Percentiles rank a stretch among this genome's conserved stretches.
These are phyloP conservation scores for Ptychochromis oligacanthus DNA, from an alignment of 2,113 vertebrate species.

Conservation along the genomic window DNA sequence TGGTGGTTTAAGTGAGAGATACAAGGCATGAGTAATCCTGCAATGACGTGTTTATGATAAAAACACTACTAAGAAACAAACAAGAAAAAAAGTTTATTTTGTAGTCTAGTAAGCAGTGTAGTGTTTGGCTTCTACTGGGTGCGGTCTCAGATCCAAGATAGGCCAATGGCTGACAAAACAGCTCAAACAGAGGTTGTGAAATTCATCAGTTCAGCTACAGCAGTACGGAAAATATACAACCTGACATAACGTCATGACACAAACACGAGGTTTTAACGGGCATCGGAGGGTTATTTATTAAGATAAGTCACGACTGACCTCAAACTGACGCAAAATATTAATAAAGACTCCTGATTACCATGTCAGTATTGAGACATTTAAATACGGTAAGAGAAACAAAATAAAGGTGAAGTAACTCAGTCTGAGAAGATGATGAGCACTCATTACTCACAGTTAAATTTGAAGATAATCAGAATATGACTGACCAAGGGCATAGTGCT, in stretches of 20 bases:
- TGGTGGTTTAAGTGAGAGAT: not conserved
- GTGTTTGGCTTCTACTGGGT: slow-evolving; percentile 39
- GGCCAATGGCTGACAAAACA: slow-evolving; percentile 6
- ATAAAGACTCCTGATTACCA: not conserved
- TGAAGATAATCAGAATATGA: not conserved
- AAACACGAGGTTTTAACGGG: not conserved
- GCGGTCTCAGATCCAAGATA: slow-evolving; percentile 50
- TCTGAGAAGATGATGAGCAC: no score
- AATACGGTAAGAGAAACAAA: not conserved
- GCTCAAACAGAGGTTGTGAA: slow-evolving; percentile 8
- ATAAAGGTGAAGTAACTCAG: not conserved
- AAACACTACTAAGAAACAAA: not conserved
- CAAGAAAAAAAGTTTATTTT: not conserved
- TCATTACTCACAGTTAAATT: no score
- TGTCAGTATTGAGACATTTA: not conserved
- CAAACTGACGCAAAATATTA: not conserved
- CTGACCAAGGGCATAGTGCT: not conserved
- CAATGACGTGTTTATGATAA: not conserved
- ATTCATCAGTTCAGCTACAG: not conserved
- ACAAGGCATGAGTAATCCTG: not conserved
- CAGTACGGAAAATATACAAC: not conserved
- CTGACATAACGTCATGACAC: not conserved
- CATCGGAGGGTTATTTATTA: not conserved
- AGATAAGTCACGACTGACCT: not conserved
- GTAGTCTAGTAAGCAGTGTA: not conserved